phyloP scores from a whole-genome alignment of 2,888 invertebrate species.

The Lamellibrachia satsuma region DNA sequence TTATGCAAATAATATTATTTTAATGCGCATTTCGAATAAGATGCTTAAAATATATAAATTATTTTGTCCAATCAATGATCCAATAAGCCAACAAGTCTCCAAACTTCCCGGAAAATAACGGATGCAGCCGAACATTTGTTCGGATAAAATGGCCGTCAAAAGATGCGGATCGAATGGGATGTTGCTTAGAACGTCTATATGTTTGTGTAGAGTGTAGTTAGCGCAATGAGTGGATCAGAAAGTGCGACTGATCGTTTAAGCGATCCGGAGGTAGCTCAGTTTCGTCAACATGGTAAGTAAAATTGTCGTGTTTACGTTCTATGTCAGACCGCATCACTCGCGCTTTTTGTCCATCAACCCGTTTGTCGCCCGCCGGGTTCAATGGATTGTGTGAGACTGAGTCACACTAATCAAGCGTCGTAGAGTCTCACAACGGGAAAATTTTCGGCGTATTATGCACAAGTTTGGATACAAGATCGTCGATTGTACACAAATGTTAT shows the following conservation, averaged over 20 bases:
- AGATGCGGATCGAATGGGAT: slow-evolving; percentile 17
- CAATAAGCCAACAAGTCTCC: background rate
- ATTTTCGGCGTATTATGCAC: background rate
- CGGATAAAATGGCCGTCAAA: slow-evolving; percentile 17
- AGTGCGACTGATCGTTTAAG: slow-evolving; percentile 42
- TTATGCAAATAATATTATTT: background rate
- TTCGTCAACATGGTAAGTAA: slow-evolving; percentile 42
- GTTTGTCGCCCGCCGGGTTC: slow-evolving; percentile 3
- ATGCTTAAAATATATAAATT: background rate
- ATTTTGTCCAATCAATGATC: background rate
- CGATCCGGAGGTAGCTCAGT: slow-evolving; percentile 41
- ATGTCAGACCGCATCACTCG: background rate
- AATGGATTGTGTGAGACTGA: background rate
- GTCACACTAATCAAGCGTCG: slow-evolving; percentile 7
- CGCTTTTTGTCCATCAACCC: slow-evolving; percentile 17
- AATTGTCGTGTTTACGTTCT: slow-evolving; percentile 5
- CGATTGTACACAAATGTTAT: background rate
- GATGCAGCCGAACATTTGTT: slow-evolving; percentile 17
- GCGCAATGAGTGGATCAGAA: slow-evolving; percentile 43
- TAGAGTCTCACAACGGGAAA: background rate
- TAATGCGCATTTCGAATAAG: background rate
- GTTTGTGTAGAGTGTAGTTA: background rate
- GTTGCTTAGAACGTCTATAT: slow-evolving; percentile 1
- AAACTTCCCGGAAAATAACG: slow-evolving; percentile 17
- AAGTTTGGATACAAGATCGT: background rate